phyloP scores from a whole-genome alignment of 2,797 vertebrate species.

The Rhadinocentrus ornatus region DNA sequence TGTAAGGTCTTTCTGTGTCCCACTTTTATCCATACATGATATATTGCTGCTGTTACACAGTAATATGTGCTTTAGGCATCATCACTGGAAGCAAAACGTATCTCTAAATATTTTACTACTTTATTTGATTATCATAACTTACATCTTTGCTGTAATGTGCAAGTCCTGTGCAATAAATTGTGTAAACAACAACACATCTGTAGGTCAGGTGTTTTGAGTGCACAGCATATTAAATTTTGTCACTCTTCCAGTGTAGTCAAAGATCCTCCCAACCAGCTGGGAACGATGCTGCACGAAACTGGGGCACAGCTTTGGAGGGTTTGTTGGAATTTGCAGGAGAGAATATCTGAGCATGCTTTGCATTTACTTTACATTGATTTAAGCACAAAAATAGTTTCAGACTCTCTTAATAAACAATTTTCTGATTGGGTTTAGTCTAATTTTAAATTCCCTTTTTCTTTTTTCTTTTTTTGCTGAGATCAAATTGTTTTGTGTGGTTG shows the following conservation, averaged over 20 bases:
- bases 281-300: background rate
- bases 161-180: background rate
- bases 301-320: background rate
- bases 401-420: background rate
- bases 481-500: no score
- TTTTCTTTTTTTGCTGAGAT: background rate
- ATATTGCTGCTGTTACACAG: background rate
- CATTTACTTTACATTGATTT: background rate
- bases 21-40: conserved; percentile 1
- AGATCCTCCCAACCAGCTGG: background rate
- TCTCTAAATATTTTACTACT: background rate
- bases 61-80: background rate
- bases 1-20: background rate
- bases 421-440: background rate
- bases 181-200: background rate
- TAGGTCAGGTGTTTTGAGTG: background rate
- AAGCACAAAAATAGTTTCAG: background rate
- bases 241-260: background rate
- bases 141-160: background rate
- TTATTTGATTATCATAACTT: background rate
- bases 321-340: background rate
- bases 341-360: conserved; percentile 1
- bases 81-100: background rate
- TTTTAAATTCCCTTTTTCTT: background rate
- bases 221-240: background rate